phyloP scores from a whole-genome alignment of 1,140 invertebrate species.

The Conus ventricosus region DNA sequence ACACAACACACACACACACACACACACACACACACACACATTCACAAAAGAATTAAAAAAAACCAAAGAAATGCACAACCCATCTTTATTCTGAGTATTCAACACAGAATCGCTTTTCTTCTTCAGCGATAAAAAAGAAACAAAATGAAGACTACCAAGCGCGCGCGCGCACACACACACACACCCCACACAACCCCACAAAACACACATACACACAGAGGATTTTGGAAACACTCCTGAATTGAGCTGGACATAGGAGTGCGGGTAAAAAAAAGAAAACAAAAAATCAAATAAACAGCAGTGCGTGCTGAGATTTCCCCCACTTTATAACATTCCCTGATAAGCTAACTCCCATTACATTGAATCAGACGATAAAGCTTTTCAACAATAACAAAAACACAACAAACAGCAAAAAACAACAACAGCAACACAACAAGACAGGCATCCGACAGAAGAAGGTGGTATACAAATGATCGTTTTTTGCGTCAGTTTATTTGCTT shows the following conservation, averaged over 20 bases:
- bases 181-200: background rate
- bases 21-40: conserved; percentile 11
- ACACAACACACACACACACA: conserved; percentile 14
- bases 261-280: background rate
- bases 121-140: background rate
- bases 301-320: no score
- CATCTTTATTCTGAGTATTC: conserved; percentile 18
- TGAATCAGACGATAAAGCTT: no score
- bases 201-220: background rate
- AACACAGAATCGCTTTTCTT: background rate
- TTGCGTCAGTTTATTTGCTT: no score
- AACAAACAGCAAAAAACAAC: no score
- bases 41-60: background rate
- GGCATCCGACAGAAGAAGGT: no score
- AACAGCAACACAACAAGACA: no score
- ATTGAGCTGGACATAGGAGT: background rate
- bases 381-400: no score
- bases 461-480: no score
- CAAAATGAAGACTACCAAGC: background rate
- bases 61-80: background rate
- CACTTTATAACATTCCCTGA: no score
- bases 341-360: no score
- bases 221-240: background rate
- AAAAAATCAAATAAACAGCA: background rate
- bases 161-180: conserved; percentile 6